phyloP scores from a whole-genome alignment of 2,113 vertebrate species.

The Tamias sibiricus region DNA sequence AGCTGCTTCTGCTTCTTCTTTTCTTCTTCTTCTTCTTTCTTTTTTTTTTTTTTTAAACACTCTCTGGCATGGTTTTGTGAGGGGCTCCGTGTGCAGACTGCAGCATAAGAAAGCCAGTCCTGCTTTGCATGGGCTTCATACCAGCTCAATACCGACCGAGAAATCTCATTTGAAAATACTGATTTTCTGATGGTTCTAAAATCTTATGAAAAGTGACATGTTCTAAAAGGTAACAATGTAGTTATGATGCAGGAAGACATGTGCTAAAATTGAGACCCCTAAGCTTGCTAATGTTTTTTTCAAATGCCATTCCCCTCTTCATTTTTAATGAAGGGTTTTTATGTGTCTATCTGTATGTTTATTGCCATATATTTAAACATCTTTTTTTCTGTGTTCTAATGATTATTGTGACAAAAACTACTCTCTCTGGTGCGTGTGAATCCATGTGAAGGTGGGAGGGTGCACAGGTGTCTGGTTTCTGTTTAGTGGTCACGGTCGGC shows the following conservation, averaged over 20 bases:
- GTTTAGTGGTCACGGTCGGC: no score
- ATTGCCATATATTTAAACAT: background rate
- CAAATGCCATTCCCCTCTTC: background rate
- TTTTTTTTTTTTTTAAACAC: background rate
- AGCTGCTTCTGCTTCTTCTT: background rate
- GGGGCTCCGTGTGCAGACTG: background rate
- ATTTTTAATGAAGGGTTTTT: background rate
- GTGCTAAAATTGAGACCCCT: slow-evolving; percentile 38
- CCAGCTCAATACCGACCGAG: background rate
- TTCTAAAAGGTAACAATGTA: slow-evolving; percentile 32
- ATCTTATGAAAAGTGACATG: slow-evolving; percentile 17
- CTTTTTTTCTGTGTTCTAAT: slow-evolving; percentile 25
- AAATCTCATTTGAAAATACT: background rate
- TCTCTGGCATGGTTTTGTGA: background rate
- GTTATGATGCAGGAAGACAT: background rate
- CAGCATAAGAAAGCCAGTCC: background rate
- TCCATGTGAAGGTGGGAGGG: background rate
- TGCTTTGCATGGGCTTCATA: background rate
- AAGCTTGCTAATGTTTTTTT: background rate
- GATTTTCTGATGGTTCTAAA: slow-evolving; percentile 34
- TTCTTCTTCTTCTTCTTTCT: background rate
- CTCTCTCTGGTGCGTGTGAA: background rate
- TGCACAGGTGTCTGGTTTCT: background rate
- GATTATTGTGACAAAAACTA: background rate
- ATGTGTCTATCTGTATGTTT: background rate